Evolutionary conservation across 2,888 invertebrate genomes (phyloP).

Genomic region (Drosophila flavopinicola): DNA sequence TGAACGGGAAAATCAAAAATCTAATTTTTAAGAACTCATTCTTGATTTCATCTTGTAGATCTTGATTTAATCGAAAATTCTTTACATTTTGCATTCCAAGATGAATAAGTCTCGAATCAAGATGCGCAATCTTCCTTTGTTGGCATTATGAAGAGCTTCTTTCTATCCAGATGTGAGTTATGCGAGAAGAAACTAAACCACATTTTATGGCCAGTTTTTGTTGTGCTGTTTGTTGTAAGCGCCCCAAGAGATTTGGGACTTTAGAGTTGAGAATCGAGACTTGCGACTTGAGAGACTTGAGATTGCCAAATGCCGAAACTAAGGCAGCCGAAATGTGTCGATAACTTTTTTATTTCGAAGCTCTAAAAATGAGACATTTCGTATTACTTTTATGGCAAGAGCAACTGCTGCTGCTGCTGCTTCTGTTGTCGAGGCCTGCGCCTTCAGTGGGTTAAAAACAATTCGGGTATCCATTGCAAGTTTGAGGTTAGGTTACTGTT

Average conservation of each 20-base stretch:
- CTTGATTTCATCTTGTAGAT: too few relatives aligned
- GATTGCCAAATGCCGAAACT: constrained; percentile 35
- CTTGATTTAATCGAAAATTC: too few relatives aligned
- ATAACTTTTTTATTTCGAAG: constrained; percentile 80
- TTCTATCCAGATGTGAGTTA: too few relatives aligned
- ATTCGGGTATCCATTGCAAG: constrained; percentile 54
- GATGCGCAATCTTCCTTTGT: too few relatives aligned
- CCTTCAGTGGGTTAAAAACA: constrained; percentile 75
- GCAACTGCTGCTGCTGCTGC: constrained; percentile 64
- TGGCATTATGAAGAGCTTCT: neutral
- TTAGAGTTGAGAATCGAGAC: constrained; percentile 6
- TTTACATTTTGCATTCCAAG: too few relatives aligned
- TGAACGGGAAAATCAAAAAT: too few relatives aligned
- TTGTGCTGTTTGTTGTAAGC: neutral
- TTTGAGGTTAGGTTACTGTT: constrained; percentile 66
- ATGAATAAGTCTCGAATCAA: too few relatives aligned
- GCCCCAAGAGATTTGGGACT: neutral
- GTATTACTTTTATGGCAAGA: constrained; percentile 77
- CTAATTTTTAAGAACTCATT: too few relatives aligned
- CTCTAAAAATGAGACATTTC: constrained; percentile 80
- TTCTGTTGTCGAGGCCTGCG: constrained; percentile 15
- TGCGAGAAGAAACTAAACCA: neutral
- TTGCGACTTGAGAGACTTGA: constrained; percentile 12
- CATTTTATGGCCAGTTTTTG: neutral
- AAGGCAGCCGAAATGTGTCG: constrained; percentile 68